Conservation (phyloP, 2,888 invertebrate species). For the Cartodere bifasciata region DNA sequence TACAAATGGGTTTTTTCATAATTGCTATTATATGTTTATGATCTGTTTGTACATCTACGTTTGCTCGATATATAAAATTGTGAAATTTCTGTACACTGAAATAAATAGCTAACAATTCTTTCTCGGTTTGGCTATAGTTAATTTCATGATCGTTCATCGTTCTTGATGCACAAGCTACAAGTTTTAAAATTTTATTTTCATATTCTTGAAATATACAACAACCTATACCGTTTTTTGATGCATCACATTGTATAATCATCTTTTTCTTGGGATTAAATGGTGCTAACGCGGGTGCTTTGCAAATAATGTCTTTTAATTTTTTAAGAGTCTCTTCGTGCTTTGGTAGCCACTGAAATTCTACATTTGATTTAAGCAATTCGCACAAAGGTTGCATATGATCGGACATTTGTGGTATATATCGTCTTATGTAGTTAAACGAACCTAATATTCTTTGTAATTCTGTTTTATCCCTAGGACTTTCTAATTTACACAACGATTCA, state of each 20-base stretch:
- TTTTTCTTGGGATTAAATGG: slow-evolving; percentile 13
- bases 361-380: slow-evolving; percentile 15
- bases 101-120: slow-evolving; percentile 14
- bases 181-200: slow-evolving; percentile 12
- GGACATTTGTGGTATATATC: slow-evolving; percentile 12
- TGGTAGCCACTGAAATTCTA: slow-evolving; percentile 14
- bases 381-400: slow-evolving; percentile 13
- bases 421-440: slow-evolving; percentile 8
- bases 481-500: no score
- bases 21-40: slow-evolving; percentile 16
- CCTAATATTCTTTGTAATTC: slow-evolving; percentile 6
- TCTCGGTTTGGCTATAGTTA: slow-evolving; percentile 14
- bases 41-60: slow-evolving; percentile 15
- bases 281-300: slow-evolving; percentile 13
- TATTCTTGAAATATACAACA: slow-evolving; percentile 15
- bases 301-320: slow-evolving; percentile 13
- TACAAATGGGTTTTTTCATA: slow-evolving; percentile 15
- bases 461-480: no score
- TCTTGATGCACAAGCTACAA: slow-evolving; percentile 13
- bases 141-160: slow-evolving; percentile 12
- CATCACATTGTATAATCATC: slow-evolving; percentile 15
- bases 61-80: slow-evolving; percentile 13
- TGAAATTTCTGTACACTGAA: slow-evolving; percentile 16
- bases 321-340: slow-evolving; percentile 13
- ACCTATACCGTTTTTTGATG: slow-evolving; percentile 15